phyloP scores from a whole-genome alignment of 2,888 invertebrate species.

The Caenorhabditis imperialis region DNA sequence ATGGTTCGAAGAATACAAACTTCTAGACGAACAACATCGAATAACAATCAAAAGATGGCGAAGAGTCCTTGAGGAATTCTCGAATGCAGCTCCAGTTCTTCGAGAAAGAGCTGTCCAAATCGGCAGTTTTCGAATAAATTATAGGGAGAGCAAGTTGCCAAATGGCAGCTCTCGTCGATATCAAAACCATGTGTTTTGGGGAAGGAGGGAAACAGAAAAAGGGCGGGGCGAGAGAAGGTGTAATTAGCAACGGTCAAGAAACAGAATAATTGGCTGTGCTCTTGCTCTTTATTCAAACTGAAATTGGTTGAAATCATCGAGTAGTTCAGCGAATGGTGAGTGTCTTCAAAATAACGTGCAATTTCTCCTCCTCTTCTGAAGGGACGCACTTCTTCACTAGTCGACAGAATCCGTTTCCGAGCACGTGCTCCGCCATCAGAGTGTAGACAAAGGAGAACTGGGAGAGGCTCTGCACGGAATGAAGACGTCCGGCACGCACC shows the following conservation, averaged over 20 bases:
- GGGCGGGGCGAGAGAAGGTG: not conserved
- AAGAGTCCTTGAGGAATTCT: not conserved
- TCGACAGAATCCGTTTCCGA: constrained; percentile 43
- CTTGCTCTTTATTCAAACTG: constrained; percentile 8
- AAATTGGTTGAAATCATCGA: constrained; percentile 33
- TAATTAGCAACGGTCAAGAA: not conserved
- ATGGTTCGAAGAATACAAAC: constrained; percentile 23
- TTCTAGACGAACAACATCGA: constrained; percentile 42
- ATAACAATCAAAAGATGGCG: constrained; percentile 46
- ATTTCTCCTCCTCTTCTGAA: constrained; percentile 18
- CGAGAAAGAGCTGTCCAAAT: not conserved
- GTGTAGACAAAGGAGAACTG: constrained; percentile 54
- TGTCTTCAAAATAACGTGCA: constrained; percentile 17
- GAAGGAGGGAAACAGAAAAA: not conserved
- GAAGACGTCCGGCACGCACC: constrained; percentile 54
- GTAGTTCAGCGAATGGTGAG: constrained; percentile 20
- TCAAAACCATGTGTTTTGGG: constrained; percentile 4
- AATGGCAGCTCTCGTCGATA: not conserved
- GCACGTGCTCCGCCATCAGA: constrained; percentile 51
- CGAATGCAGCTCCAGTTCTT: no score
- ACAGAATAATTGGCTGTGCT: not conserved
- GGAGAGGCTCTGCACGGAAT: constrained; percentile 51
- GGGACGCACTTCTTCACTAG: constrained; percentile 4
- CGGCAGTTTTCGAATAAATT: not conserved
- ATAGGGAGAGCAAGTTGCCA: not conserved